phyloP scores from a whole-genome alignment of 64 coral and sea anemone genomes.

The Anthopleura sola region DNA sequence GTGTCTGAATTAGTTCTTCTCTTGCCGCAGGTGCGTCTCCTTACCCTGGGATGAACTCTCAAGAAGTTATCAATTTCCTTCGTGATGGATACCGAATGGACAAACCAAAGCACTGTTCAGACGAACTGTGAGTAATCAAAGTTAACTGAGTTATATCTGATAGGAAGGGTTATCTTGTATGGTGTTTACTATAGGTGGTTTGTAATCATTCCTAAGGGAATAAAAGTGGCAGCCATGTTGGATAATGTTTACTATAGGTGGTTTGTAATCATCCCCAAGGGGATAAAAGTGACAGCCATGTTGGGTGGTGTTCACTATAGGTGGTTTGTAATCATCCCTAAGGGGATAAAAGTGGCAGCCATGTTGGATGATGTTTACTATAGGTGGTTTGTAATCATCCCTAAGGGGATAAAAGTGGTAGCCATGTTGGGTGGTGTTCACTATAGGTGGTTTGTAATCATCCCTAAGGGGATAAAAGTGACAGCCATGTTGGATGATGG shows the following conservation, averaged over 20 bases:
- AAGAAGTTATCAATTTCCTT: constrained; percentile 96
- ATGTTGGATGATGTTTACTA: background rate
- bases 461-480: background rate
- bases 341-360: background rate
- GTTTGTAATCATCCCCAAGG: no score
- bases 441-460: background rate
- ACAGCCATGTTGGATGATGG: background rate
- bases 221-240: no score
- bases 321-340: background rate
- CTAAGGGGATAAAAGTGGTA: background rate
- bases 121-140: constrained; percentile 83
- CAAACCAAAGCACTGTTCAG: constrained; percentile 94
- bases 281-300: background rate
- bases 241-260: background rate
- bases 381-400: background rate
- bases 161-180: no score
- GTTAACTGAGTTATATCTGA: background rate
- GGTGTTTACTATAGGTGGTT: no score
- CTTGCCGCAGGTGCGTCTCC: constrained; percentile 76
- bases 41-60: constrained; percentile 98
- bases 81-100: constrained; percentile 96
- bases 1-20: background rate
- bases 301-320: background rate
- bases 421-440: background rate
- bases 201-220: no score